phyloP scores from a whole-genome alignment of 2,797 vertebrate genomes.

The Clarias pachynema region DNA sequence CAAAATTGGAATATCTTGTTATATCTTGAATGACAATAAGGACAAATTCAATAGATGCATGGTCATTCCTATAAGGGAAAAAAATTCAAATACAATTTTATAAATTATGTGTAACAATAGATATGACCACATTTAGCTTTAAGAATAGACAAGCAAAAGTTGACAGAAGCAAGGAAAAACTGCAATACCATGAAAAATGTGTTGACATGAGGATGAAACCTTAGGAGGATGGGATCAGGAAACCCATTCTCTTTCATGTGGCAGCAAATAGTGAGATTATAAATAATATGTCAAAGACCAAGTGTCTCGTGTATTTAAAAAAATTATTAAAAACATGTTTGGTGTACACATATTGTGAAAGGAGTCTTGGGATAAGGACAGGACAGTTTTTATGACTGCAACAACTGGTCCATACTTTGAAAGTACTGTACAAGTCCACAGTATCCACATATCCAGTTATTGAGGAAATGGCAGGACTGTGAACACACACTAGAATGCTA shows the following conservation, averaged over 20 bases:
- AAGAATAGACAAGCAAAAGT: not conserved
- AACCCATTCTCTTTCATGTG: too few relatives aligned
- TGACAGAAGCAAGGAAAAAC: too few relatives aligned
- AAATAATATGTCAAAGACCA: too few relatives aligned
- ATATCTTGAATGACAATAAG: not conserved
- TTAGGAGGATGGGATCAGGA: too few relatives aligned
- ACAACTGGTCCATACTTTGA: not conserved
- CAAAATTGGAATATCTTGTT: not conserved
- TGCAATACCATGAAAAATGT: too few relatives aligned
- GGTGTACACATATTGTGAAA: not conserved
- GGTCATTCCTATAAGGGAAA: not conserved
- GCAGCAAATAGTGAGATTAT: too few relatives aligned
- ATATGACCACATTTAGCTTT: not conserved
- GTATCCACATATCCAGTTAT: not conserved
- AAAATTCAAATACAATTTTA: not conserved
- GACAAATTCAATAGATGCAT: not conserved
- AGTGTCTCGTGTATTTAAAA: too few relatives aligned
- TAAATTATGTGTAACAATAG: not conserved
- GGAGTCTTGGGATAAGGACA: not conserved
- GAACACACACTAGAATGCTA: too few relatives aligned
- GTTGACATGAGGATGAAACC: too few relatives aligned
- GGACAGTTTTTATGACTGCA: not conserved
- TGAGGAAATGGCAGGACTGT: too few relatives aligned
- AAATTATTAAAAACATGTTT: too few relatives aligned
- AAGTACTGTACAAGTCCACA: not conserved